These are phyloP conservation scores for Cephus nigrinus DNA, from an alignment of 2,888 invertebrate genomes.

Conservation along the genomic window DNA sequence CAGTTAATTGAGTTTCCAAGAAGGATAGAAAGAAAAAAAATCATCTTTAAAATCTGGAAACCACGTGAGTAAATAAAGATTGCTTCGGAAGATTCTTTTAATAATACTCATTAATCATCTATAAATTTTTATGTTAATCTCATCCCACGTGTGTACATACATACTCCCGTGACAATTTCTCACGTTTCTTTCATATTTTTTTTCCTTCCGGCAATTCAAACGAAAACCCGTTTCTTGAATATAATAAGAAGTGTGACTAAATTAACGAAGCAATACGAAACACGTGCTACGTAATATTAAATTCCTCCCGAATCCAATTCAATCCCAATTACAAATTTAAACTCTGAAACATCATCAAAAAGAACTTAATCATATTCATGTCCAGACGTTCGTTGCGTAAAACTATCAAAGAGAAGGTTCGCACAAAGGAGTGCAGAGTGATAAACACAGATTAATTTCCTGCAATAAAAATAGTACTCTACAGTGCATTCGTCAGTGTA, in stretches of 20 bases:
- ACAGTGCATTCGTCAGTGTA: background rate
- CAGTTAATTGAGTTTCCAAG: background rate
- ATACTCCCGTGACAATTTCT: background rate
- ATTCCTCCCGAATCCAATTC: background rate
- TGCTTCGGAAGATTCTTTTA: background rate
- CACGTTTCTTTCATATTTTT: background rate
- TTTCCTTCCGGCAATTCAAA: background rate
- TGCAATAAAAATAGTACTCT: background rate
- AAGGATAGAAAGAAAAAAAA: background rate
- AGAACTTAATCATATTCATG: background rate
- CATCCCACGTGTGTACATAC: background rate
- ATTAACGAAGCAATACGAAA: background rate
- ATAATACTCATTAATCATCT: background rate
- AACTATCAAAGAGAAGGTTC: background rate
- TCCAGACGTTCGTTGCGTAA: background rate
- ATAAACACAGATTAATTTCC: background rate
- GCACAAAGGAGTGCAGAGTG: background rate
- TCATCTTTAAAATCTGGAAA: background rate
- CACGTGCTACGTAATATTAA: background rate
- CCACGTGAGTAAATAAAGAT: background rate
- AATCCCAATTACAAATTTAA: background rate
- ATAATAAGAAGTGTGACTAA: background rate
- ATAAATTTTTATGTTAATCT: background rate
- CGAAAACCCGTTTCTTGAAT: background rate
- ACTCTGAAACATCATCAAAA: background rate